A percentile compares a stretch with the other conserved stretches of the same genome.
Evolutionary conservation across 2,113 vertebrate species (phyloP).

Genomic region (Actenoides hombroni): DNA sequence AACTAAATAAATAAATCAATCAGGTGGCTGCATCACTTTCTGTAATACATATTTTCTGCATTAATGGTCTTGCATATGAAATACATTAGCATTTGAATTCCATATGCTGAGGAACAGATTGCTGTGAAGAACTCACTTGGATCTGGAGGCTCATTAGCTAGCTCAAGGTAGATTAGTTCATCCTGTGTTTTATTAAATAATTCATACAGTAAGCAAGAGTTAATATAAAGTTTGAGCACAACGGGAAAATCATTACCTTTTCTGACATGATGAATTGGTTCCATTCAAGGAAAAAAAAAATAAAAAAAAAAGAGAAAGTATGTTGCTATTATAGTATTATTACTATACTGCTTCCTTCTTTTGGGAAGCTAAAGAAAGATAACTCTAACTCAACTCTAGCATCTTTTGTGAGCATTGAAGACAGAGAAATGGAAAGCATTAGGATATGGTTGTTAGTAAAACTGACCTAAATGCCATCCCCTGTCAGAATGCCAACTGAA

Average conservation of each 20-base stretch:
- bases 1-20: neutral
- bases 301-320: no score
- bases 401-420: neutral
- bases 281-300: neutral
- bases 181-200: neutral
- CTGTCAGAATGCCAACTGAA: fast-evolving
- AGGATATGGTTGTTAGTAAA: neutral
- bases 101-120: neutral
- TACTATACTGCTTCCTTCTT: neutral
- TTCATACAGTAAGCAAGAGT: neutral
- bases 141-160: neutral
- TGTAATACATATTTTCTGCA: neutral
- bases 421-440: neutral
- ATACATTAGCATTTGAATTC: neutral
- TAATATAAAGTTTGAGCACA: neutral
- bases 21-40: neutral
- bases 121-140: neutral
- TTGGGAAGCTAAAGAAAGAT: neutral
- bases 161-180: neutral
- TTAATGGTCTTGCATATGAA: neutral
- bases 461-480: neutral
- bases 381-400: neutral
- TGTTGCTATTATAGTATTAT: neutral
- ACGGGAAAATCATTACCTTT: neutral
- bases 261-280: neutral